phyloP scores from a whole-genome alignment of 2,797 vertebrate species.

The Enteromius argenteus region DNA sequence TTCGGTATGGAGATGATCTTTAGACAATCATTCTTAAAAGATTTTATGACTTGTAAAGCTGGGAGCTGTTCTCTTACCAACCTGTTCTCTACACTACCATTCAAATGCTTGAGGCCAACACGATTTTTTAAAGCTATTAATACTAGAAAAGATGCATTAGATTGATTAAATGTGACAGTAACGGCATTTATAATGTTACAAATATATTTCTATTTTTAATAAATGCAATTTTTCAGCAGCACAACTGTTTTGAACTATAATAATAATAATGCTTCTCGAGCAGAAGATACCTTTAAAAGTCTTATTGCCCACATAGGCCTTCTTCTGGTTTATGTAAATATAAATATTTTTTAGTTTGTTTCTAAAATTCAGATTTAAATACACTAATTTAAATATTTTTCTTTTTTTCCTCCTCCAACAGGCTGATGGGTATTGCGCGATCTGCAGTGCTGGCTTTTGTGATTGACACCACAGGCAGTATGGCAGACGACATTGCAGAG shows the following conservation, averaged over 20 bases:
- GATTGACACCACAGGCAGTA: constrained; percentile 81
- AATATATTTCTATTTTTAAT: background rate
- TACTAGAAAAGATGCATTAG: background rate
- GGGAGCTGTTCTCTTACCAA: background rate
- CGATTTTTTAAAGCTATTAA: background rate
- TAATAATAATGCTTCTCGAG: background rate
- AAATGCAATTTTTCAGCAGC: background rate
- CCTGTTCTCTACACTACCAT: background rate
- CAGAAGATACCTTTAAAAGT: background rate
- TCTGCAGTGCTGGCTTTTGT: constrained; percentile 77
- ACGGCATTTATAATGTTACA: background rate
- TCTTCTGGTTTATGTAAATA: background rate
- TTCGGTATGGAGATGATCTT: constrained; percentile 66
- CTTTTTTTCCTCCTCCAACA: constrained; percentile 49
- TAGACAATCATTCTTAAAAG: background rate
- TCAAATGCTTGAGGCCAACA: background rate
- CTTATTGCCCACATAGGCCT: background rate
- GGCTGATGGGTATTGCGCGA: constrained; percentile 78
- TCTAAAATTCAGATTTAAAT: background rate
- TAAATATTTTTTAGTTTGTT: background rate
- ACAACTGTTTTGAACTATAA: background rate
- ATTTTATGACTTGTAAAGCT: background rate
- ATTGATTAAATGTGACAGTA: background rate
- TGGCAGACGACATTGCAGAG: constrained; percentile 72
- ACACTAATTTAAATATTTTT: background rate